Conservation (phyloP, 2,888 invertebrate species). For the Oligia fasciuncula region DNA sequence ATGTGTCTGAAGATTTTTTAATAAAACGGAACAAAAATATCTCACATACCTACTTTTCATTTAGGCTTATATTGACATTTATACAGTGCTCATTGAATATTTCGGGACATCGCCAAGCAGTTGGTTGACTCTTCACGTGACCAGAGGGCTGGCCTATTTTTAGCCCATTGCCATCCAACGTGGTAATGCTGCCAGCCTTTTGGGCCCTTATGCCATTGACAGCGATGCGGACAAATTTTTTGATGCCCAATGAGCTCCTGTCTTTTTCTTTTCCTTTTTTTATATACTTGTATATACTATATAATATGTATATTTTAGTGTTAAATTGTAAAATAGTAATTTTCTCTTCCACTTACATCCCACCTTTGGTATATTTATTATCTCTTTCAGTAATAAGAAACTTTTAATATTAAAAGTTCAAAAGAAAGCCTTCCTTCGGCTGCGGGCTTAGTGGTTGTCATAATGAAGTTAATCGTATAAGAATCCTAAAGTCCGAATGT, state of each 20-base stretch:
- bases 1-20: constrained; percentile 23
- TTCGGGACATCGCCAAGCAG: too few species aligned
- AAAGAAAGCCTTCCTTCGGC: constrained; percentile 22
- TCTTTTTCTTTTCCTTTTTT: too few species aligned
- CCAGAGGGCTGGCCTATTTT: too few species aligned
- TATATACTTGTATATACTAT: too few species aligned
- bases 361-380: constrained; percentile 38
- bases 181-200: too few species aligned
- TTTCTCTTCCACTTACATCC: constrained; percentile 35
- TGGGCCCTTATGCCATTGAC: too few species aligned
- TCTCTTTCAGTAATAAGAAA: constrained; percentile 33
- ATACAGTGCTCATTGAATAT: not conserved
- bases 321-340: not conserved
- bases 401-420: constrained; percentile 41
- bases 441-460: constrained; percentile 23
- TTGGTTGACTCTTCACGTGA: too few species aligned
- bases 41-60: constrained; percentile 14
- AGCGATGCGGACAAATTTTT: too few species aligned
- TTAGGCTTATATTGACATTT: constrained; percentile 7
- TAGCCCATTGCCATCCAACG: too few species aligned
- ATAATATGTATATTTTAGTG: too few species aligned
- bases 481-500: constrained; percentile 4
- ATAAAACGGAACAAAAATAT: constrained; percentile 11
- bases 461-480: constrained; percentile 36
- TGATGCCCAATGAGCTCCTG: too few species aligned